phyloP scores from a whole-genome alignment of 2,888 invertebrate species.

The Pycnomerus fuliginosus region DNA sequence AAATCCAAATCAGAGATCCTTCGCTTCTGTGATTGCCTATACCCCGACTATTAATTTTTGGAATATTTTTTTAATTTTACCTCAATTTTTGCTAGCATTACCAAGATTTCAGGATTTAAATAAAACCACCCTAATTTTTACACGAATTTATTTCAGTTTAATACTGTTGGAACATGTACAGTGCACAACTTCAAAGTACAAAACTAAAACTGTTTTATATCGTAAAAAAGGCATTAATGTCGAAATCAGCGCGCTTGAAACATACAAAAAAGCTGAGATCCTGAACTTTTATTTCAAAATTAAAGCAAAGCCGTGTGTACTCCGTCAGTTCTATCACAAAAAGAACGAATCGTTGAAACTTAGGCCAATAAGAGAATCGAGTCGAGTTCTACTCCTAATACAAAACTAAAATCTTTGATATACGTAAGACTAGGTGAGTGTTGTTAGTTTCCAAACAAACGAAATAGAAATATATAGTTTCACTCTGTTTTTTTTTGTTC shows the following conservation, averaged over 20 bases:
- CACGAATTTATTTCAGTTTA: slow-evolving; percentile 36
- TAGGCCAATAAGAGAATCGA: slow-evolving; percentile 20
- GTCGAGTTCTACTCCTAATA: slow-evolving; percentile 24
- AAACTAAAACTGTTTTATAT: slow-evolving; percentile 40
- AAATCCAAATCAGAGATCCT: too few species aligned
- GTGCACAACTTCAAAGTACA: slow-evolving; percentile 43
- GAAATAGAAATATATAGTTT: too few species aligned
- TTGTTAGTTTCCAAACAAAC: slow-evolving; percentile 37
- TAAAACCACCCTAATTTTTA: too few species aligned
- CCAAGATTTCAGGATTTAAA: too few species aligned
- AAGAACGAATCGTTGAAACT: slow-evolving; percentile 22
- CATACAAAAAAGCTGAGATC: slow-evolving; percentile 20
- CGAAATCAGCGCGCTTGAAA: slow-evolving; percentile 11
- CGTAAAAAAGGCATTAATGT: slow-evolving; percentile 34
- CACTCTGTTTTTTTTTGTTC: too few species aligned
- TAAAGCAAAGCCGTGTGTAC: slow-evolving; percentile 3
- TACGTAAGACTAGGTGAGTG: slow-evolving; percentile 44
- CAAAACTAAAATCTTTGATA: slow-evolving; percentile 41
- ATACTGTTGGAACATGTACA: slow-evolving; percentile 48
- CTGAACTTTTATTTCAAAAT: slow-evolving; percentile 2
- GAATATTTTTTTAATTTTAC: too few species aligned
- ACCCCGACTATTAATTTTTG: too few species aligned
- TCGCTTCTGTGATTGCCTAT: too few species aligned
- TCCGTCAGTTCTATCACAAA: slow-evolving; percentile 29
- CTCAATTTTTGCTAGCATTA: too few species aligned